These are phyloP conservation scores for Selene dorsalis DNA, from an alignment of 2,797 vertebrate species.

Conservation along the genomic window DNA sequence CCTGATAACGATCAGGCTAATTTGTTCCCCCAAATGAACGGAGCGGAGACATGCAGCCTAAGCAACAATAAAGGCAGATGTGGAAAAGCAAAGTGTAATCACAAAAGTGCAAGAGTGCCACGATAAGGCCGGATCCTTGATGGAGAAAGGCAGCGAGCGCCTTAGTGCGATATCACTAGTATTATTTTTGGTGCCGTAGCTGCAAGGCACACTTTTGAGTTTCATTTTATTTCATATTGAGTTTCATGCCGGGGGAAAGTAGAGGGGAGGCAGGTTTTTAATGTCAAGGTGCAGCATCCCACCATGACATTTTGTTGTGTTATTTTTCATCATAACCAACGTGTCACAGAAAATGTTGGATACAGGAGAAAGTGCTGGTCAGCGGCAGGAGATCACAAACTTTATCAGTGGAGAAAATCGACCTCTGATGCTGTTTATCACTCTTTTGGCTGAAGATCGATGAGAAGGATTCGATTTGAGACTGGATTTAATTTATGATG, in stretches of 20 bases:
- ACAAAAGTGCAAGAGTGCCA: constrained; percentile 32
- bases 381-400: background rate
- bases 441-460: background rate
- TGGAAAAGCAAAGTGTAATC: constrained; percentile 46
- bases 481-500: background rate
- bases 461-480: background rate
- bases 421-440: background rate
- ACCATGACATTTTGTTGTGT: constrained; percentile 48
- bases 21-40: constrained; percentile 60
- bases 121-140: constrained; percentile 28
- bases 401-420: background rate
- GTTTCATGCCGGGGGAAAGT: constrained; percentile 22
- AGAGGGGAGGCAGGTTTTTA: constrained; percentile 37
- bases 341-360: constrained; percentile 29
- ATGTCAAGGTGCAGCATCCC: constrained; percentile 43
- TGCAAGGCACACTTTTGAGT: constrained; percentile 22
- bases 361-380: background rate
- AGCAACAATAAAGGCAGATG: constrained; percentile 51
- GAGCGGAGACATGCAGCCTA: constrained; percentile 39
- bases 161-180: constrained; percentile 17
- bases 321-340: constrained; percentile 26
- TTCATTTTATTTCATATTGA: constrained; percentile 44
- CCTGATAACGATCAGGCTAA: constrained; percentile 59
- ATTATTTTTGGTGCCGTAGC: constrained; percentile 38
- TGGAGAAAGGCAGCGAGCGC: background rate